phyloP scores from a whole-genome alignment of 92 coral and sea anemone genomes.

The Epizoanthus scotinus region DNA sequence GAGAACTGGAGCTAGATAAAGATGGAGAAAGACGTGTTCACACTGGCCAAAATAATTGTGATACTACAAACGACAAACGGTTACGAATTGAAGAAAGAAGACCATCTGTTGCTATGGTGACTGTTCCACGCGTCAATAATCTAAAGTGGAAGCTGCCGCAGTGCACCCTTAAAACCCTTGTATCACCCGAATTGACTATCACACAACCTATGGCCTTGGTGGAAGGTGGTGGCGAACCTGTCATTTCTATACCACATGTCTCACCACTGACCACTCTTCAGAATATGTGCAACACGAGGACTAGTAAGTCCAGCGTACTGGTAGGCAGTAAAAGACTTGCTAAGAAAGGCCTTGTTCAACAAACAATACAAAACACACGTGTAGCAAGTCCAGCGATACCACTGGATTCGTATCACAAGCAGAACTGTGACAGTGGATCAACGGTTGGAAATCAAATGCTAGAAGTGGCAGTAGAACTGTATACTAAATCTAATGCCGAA shows the following conservation, averaged over 20 bases:
- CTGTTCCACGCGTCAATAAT: neutral
- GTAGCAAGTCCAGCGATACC: neutral
- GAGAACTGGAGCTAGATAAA: neutral
- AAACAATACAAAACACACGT: constrained; percentile 29
- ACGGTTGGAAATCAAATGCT: neutral
- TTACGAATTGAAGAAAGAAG: neutral
- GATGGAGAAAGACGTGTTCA: neutral
- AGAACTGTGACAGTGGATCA: neutral
- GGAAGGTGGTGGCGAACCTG: neutral
- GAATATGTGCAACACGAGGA: neutral
- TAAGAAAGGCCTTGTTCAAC: constrained; percentile 60
- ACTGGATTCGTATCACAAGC: neutral
- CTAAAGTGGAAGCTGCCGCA: constrained; percentile 6
- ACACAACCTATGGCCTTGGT: neutral
- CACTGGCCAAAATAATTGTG: neutral
- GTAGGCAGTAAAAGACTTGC: constrained; percentile 8
- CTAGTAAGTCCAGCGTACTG: neutral
- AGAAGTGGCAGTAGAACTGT: neutral
- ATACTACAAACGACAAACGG: neutral
- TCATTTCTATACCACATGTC: neutral
- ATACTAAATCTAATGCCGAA: neutral
- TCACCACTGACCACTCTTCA: constrained; percentile 18
- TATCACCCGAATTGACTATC: constrained; percentile 3
- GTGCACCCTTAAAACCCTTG: neutral
- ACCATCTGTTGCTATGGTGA: neutral